Evolutionary conservation across 2,797 vertebrate species (phyloP).

Genomic region (Notolepis coatsorum): DNA sequence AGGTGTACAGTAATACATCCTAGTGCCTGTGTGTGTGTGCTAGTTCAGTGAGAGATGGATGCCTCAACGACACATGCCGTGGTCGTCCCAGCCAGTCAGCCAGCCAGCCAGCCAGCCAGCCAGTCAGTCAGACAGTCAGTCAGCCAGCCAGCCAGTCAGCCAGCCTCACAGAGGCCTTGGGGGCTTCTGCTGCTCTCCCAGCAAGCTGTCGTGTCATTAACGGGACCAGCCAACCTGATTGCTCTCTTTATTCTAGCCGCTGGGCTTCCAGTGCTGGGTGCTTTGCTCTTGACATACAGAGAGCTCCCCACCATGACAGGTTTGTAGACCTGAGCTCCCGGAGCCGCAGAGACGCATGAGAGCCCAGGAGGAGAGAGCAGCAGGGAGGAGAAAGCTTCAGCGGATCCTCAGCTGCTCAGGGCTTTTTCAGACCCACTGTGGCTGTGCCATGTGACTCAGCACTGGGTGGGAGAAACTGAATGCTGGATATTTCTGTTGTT

Average conservation of each 20-base stretch:
- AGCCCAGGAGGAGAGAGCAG: neutral
- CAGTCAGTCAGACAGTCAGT: too few relatives aligned
- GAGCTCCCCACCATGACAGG: neutral
- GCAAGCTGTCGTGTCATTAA: conserved; percentile 6
- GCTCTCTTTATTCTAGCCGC: conserved; percentile 34
- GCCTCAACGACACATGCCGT: conserved; percentile 21
- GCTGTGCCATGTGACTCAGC: too few relatives aligned
- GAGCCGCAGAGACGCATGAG: neutral
- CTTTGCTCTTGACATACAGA: conserved; percentile 15
- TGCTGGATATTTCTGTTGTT: too few relatives aligned
- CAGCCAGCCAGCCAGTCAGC: too few relatives aligned
- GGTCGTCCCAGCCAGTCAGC: neutral
- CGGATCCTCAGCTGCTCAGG: too few relatives aligned
- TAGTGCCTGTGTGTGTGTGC: neutral
- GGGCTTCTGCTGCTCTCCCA: conserved; percentile 16
- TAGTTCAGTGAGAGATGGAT: conserved; percentile 22
- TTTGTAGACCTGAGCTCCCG: too few relatives aligned
- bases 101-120: too few relatives aligned
- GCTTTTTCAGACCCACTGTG: too few relatives aligned
- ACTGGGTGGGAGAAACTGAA: too few relatives aligned
- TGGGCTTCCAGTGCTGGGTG: neutral
- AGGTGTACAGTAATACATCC: too few relatives aligned
- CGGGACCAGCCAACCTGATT: conserved; percentile 15
- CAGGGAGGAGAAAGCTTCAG: neutral
- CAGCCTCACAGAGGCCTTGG: neutral